Evolutionary conservation across 2,797 vertebrate genomes (phyloP).

Genomic region (Phataginus tetradactyla): DNA sequence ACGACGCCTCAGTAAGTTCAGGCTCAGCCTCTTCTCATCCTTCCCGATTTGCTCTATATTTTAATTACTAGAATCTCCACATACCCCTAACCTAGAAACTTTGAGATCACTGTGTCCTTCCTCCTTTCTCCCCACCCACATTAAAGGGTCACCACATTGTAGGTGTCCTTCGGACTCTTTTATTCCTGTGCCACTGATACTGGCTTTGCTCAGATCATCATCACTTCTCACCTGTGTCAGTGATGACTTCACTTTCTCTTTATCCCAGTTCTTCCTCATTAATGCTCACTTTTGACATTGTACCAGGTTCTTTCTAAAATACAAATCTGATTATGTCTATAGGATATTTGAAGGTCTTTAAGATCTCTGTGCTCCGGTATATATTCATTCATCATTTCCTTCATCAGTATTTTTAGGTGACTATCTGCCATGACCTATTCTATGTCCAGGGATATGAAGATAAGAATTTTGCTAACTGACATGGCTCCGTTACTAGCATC

Average conservation of each 20-base stretch:
- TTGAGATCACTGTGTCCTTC: background rate
- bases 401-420: background rate
- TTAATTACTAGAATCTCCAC: background rate
- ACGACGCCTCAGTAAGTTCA: background rate
- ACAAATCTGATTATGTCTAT: background rate
- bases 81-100: background rate
- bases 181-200: background rate
- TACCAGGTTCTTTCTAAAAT: background rate
- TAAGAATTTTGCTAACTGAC: background rate
- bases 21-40: background rate
- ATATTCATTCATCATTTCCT: background rate
- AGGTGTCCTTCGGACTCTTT: background rate
- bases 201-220: background rate
- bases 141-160: background rate
- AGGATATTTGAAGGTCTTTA: background rate
- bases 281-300: background rate
- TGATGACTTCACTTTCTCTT: background rate
- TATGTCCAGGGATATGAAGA: background rate
- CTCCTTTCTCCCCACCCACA: background rate
- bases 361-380: background rate
- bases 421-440: background rate
- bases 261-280: background rate
- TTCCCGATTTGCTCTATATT: background rate
- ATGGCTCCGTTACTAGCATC: background rate
- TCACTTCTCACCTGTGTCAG: background rate